Evolutionary conservation across 1,140 invertebrate species (phyloP), one percentile per base, ranked within the genome.

Genomic region (Phocides pigmalion): DNA sequence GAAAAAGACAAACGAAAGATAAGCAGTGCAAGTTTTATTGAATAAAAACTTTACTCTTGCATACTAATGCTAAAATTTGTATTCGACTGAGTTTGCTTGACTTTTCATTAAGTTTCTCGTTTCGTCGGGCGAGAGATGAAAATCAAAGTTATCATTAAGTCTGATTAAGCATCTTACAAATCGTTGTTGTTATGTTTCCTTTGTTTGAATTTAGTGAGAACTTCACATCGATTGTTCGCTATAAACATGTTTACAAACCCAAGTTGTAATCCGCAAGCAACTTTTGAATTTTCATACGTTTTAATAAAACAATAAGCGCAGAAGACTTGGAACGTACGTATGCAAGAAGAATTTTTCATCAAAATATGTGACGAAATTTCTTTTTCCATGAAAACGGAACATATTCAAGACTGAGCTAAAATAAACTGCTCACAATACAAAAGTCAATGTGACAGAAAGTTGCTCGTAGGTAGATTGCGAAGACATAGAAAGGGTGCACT

Each of bases 41-140:
- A 89, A 89, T 89, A 83, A 82, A 85, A 87, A 87, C 85, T 87
- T 88, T 82, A 73, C 75, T 87, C 83, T 87, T 87, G 83, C 84
- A 90, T 89, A 88, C 86, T 87, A 90, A 90, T 87, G 81, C 68
- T 85, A 72, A 82, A 87, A 87, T 89, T 89, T 84, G 82, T 87
- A 89, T 86, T 89, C 83, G 80, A 73, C 76, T 79, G 79, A 87
- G 82, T 87, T 87, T 86, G 77, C 79, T 86, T 88, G 80, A 87
- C 82, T 87, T 87, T 83, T 84, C 84, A 89, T 89, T 89, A 86
- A 87, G 75, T 83, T 79, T 76, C 83, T 82, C 82, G 80, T 80
- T 83, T 80, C 80, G 74, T 74, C 70, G 73, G 66, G 76, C 75
- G 75, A 71, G 75, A 83, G 77, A 82, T 79, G 83, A 78, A 84